Evolutionary conservation across 2,113 vertebrate species (phyloP), one percentile per base, ranked within the genome.

Genomic region (Laterallus jamaicensis): DNA sequence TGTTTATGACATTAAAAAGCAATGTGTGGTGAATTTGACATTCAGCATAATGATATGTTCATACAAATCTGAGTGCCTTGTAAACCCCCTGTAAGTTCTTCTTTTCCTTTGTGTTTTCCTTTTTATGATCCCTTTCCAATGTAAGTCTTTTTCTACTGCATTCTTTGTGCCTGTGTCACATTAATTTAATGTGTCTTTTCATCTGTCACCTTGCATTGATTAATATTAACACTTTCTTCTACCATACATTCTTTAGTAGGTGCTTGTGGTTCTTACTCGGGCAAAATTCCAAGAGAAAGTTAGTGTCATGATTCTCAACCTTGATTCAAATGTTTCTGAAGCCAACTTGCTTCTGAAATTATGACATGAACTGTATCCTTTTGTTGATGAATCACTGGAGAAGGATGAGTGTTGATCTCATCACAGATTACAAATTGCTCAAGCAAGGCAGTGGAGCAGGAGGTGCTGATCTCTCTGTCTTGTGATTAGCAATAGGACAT

Each of bases 401-500:
- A 73, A 82, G 22, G 10, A 26, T 59, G 18, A 44, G 44, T 9
- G 2, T 24, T 60, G 26, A 67, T 25, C 52, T 74, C 22, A 44
- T 22, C 4, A 2, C 8, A 28, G 21, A 18, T 18, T 54, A 19
- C 21, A 54, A 5, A 4, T 59, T 89, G 39, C n/a, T 68, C 22
- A 54, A 55, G 18, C 10, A 5, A 12, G 11, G 5, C 5, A 66
- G 29, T 0, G 2, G 52, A 56, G 29, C 1, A 3, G 26, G 6
- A 64, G 50, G 15, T 40, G 24, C 12, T 56, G 29, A 28, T 64
- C 10, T 50, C 50, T 63, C 22, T 49, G 49, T 47, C 24, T 56
- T 10, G 12, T 73, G 50, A 50, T 35, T 29, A 64, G 29, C 1
- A 3, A 35, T 12, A 47, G 22, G 35, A 69, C 32, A 62, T 2